A percentile compares a stretch with the other conserved stretches of the same genome.
phyloP scores from a whole-genome alignment of 2,797 vertebrate genomes.

The Odontamblyopus rebecca region DNA sequence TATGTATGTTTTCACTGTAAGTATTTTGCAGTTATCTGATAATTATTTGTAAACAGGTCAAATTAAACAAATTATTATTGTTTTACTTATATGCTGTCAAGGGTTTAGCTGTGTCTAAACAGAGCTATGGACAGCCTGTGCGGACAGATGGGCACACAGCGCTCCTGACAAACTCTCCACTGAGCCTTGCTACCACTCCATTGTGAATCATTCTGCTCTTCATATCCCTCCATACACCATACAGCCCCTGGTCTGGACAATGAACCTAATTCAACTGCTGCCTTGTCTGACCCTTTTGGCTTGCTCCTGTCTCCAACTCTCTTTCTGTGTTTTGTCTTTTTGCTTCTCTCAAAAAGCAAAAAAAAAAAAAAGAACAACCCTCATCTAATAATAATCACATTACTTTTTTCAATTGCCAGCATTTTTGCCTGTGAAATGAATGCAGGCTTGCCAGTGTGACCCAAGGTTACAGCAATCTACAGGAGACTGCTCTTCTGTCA shows the following conservation, averaged over 20 bases:
- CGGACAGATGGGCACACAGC: conserved; percentile 51
- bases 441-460: conserved; percentile 42
- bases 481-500: conserved; percentile 32
- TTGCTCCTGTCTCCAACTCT: background rate
- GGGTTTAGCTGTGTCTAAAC: conserved; percentile 30
- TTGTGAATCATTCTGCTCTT: conserved; percentile 56
- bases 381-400: conserved; percentile 62
- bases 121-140: conserved; percentile 56
- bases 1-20: background rate
- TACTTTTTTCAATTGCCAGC: conserved; percentile 46
- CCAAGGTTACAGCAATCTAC: conserved; percentile 59
- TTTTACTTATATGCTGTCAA: background rate
- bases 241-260: conserved; percentile 25
- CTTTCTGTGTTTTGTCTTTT: conserved; percentile 5
- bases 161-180: conserved; percentile 44
- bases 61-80: background rate
- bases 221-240: conserved; percentile 37
- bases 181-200: conserved; percentile 37
- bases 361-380: background rate
- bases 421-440: conserved; percentile 34
- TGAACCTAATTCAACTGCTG: conserved; percentile 32
- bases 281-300: conserved; percentile 18
- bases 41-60: background rate
- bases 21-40: background rate
- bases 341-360: background rate